Conservation (phyloP, 2,888 invertebrate genomes). For the Cheilosia scutellata region DNA sequence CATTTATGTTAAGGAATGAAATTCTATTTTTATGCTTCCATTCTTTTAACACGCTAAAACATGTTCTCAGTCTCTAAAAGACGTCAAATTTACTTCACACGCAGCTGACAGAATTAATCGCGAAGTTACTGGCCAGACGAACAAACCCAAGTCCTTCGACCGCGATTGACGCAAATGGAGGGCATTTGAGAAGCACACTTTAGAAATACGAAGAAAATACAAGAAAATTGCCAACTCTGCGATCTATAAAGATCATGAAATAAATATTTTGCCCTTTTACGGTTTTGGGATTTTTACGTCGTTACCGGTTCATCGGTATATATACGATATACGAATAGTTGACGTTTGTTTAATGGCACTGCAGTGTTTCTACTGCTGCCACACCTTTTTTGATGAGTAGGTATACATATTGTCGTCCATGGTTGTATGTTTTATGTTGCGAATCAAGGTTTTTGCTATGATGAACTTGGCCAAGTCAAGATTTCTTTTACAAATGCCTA, state of each 20-base stretch:
- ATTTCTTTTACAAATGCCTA: slow-evolving; percentile 47
- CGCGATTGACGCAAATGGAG: slow-evolving; percentile 56
- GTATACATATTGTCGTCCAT: slow-evolving; percentile 31
- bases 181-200: slow-evolving; percentile 48
- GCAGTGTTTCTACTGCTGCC: slow-evolving; percentile 61
- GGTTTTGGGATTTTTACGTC: slow-evolving; percentile 54
- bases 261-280: slow-evolving; percentile 73
- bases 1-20: slow-evolving; percentile 29
- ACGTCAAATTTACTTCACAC: slow-evolving; percentile 55
- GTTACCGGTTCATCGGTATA: slow-evolving; percentile 53
- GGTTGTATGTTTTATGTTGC: not conserved
- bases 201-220: not conserved
- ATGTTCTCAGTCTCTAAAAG: slow-evolving; percentile 43
- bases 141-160: slow-evolving; percentile 24
- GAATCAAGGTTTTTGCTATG: slow-evolving; percentile 60
- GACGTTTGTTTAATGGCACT: slow-evolving; percentile 20
- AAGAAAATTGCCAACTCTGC: slow-evolving; percentile 5
- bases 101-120: slow-evolving; percentile 50
- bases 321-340: not conserved
- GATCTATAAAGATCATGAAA: slow-evolving; percentile 68
- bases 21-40: slow-evolving; percentile 64
- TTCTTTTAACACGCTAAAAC: slow-evolving; percentile 53
- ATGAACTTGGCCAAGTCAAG: slow-evolving; percentile 60
- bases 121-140: slow-evolving; percentile 1
- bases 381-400: slow-evolving; percentile 67